These are phyloP conservation scores for Oophaga pumilio DNA, from an alignment of 2,113 vertebrate species.

Conservation along the genomic window DNA sequence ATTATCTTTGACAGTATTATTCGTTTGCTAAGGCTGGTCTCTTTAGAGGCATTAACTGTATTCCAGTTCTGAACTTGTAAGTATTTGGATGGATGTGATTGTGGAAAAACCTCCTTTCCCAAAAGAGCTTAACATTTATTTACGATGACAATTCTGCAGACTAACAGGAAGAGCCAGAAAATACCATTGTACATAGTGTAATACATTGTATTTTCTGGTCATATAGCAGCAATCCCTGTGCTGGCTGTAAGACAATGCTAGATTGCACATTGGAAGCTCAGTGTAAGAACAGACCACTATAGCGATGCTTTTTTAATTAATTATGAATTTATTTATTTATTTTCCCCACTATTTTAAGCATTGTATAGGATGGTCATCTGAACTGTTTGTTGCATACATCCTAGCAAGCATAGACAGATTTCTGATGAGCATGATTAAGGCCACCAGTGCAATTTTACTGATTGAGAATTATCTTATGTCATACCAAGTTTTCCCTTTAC, in stretches of 20 bases:
- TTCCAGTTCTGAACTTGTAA: slow-evolving; percentile 26
- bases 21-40: slow-evolving; percentile 9
- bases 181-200: slow-evolving; percentile 26
- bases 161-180: slow-evolving; percentile 22
- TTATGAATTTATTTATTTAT: neutral
- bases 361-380: neutral
- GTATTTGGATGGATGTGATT: slow-evolving; percentile 33
- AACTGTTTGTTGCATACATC: no score
- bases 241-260: neutral
- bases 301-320: neutral
- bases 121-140: slow-evolving; percentile 53
- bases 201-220: neutral
- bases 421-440: no score
- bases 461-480: no score
- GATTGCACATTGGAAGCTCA: neutral
- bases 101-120: slow-evolving; percentile 37
- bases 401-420: no score
- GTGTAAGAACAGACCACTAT: neutral
- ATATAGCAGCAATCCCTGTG: neutral
- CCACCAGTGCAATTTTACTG: neutral
- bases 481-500: no score
- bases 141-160: slow-evolving; percentile 45
- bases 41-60: slow-evolving; percentile 35
- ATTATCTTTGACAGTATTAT: slow-evolving; percentile 33
- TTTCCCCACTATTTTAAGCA: neutral